A percentile compares a stretch with the other conserved stretches of the same genome.
Evolutionary conservation across 1,140 invertebrate genomes (phyloP).

Genomic region (Drosophila lacertosa): DNA sequence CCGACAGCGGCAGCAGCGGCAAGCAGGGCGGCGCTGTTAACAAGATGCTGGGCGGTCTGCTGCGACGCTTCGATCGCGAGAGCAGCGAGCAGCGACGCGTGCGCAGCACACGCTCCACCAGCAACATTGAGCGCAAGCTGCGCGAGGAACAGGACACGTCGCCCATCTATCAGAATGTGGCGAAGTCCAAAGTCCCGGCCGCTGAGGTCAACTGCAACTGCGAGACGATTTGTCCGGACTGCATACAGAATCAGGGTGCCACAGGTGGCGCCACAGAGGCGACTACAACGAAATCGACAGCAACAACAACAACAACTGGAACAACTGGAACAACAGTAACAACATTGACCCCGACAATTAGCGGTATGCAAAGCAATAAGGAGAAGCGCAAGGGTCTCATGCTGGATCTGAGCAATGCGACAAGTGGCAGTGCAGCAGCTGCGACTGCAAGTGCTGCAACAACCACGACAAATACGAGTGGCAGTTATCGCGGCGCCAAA

Average conservation of each 20-base stretch:
- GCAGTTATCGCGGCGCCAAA: conserved; percentile 57
- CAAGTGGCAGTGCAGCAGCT: conserved; percentile 9
- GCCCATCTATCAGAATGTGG: conserved; percentile 76
- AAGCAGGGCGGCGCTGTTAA: conserved; percentile 86
- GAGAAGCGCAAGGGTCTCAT: conserved; percentile 86
- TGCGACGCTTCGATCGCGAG: conserved; percentile 88
- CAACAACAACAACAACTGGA: conserved; percentile 2
- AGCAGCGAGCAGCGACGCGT: conserved; percentile 64
- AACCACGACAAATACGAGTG: conserved; percentile 35
- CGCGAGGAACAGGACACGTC: conserved; percentile 50
- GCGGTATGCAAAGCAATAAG: conserved; percentile 54
- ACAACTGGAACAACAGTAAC: not conserved
- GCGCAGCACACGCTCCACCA: conserved; percentile 75
- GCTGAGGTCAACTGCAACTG: conserved; percentile 68
- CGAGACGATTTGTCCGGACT: conserved; percentile 59
- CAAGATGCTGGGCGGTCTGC: conserved; percentile 88
- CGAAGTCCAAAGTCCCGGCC: conserved; percentile 15
- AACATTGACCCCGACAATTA: conserved; percentile 7
- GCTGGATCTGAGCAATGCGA: conserved; percentile 86
- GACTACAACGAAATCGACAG: not conserved
- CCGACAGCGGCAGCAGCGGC: conserved; percentile 85
- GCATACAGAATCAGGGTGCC: conserved; percentile 49
- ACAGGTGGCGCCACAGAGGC: not conserved
- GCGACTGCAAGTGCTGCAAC: conserved; percentile 59
- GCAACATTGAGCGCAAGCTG: conserved; percentile 73